These are phyloP conservation scores for Gorsachius magnificus DNA, from an alignment of 2,797 vertebrate species.

Conservation along the genomic window DNA sequence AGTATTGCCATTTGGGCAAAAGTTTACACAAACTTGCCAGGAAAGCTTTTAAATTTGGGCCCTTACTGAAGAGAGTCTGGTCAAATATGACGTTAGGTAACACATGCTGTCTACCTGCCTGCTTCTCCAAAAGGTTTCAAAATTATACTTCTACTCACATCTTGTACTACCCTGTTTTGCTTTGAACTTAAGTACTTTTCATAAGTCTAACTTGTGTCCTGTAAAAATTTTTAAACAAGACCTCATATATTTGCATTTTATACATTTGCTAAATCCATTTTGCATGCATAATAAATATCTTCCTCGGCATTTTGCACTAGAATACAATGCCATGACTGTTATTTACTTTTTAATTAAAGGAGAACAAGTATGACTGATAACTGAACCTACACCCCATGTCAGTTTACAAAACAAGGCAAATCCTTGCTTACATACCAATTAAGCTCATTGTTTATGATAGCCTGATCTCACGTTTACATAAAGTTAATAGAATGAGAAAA, in stretches of 20 bases:
- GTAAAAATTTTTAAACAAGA: background rate
- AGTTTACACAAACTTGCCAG: background rate
- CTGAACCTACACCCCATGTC: conserved; percentile 60
- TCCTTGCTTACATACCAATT: background rate
- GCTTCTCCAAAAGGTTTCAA: background rate
- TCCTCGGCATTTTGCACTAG: conserved; percentile 30
- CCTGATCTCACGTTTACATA: background rate
- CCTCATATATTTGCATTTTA: conserved; percentile 13
- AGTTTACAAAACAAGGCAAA: conserved; percentile 47
- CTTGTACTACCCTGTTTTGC: background rate
- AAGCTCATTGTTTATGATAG: background rate
- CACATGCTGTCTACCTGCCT: background rate
- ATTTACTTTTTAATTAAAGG: conserved; percentile 80
- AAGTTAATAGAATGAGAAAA: background rate
- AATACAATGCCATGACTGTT: conserved; percentile 66
- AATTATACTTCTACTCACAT: background rate
- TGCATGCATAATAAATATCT: conserved; percentile 43
- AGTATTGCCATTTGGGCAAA: background rate
- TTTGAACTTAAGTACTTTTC: background rate
- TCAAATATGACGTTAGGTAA: background rate
- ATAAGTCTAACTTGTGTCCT: background rate
- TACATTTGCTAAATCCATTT: conserved; percentile 8
- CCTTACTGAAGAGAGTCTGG: background rate
- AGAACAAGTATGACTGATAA: conserved; percentile 67
- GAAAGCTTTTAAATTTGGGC: background rate